Conservation (phyloP, 2,888 invertebrate genomes). For the Colletes collaris region DNA sequence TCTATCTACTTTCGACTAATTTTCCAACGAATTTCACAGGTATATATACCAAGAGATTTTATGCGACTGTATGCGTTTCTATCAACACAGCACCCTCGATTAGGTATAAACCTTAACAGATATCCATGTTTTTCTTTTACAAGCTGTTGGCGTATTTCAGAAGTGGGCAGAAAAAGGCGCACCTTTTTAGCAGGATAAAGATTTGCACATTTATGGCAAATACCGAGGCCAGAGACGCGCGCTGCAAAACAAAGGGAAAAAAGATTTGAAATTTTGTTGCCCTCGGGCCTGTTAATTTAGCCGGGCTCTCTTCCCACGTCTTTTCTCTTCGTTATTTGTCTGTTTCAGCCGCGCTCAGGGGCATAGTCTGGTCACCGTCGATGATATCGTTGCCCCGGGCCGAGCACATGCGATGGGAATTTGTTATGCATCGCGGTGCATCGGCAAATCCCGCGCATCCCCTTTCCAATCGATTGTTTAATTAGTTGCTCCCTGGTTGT, state of each 20-base stretch:
- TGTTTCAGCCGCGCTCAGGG: slow-evolving; percentile 15
- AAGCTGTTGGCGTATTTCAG: too few relatives aligned
- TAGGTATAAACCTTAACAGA: too few relatives aligned
- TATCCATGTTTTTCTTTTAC: too few relatives aligned
- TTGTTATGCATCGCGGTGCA: slow-evolving; percentile 34
- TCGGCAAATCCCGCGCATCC: slow-evolving; percentile 11
- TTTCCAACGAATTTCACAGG: too few relatives aligned
- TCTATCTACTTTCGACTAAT: too few relatives aligned
- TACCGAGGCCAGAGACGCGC: not conserved
- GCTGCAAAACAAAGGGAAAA: not conserved
- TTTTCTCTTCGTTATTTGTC: slow-evolving; percentile 49
- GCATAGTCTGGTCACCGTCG: slow-evolving; percentile 19
- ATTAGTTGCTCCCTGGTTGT: slow-evolving; percentile 26
- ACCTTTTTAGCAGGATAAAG: not conserved
- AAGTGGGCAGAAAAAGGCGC: not conserved
- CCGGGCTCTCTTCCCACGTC: slow-evolving; percentile 15
- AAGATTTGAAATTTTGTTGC: slow-evolving; percentile 33
- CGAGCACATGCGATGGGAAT: slow-evolving; percentile 28
- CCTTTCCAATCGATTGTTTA: slow-evolving; percentile 49
- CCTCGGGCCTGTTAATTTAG: slow-evolving; percentile 30
- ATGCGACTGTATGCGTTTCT: too few relatives aligned
- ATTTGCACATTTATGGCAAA: not conserved
- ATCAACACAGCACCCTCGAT: too few relatives aligned
- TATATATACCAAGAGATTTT: too few relatives aligned
- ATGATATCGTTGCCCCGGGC: slow-evolving; percentile 39